phyloP scores from a whole-genome alignment of 2,888 invertebrate genomes.

The Meghimatium bilineatum region DNA sequence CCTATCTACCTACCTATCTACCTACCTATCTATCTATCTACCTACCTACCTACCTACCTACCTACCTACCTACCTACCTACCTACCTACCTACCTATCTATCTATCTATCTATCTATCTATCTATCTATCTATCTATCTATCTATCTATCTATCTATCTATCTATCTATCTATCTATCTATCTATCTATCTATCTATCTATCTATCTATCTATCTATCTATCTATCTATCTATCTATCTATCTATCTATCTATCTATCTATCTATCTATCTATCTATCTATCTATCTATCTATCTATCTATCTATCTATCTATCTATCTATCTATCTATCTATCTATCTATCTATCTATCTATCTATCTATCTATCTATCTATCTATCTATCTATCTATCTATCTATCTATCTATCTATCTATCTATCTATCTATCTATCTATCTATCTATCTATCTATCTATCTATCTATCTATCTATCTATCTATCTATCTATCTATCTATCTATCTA shows the following conservation, averaged over 20 bases:
- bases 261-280: not conserved
- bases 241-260: not conserved
- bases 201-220: not conserved
- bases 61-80: constrained; percentile 7
- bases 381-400: not conserved
- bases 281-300: not conserved
- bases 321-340: not conserved
- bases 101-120: not conserved
- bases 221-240: not conserved
- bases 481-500: not conserved
- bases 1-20: too few relatives aligned
- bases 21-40: too few relatives aligned
- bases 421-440: not conserved
- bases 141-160: not conserved
- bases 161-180: not conserved
- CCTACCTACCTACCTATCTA: too few relatives aligned
- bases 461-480: not conserved
- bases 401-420: not conserved
- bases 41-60: constrained; percentile 1
- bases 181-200: not conserved
- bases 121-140: not conserved
- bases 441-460: not conserved
- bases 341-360: not conserved
- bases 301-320: not conserved
- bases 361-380: not conserved